Percentiles rank a stretch among this genome's conserved stretches.
These are phyloP conservation scores for Castor canadensis DNA, from an alignment of 2,113 vertebrate species.

Conservation along the genomic window DNA sequence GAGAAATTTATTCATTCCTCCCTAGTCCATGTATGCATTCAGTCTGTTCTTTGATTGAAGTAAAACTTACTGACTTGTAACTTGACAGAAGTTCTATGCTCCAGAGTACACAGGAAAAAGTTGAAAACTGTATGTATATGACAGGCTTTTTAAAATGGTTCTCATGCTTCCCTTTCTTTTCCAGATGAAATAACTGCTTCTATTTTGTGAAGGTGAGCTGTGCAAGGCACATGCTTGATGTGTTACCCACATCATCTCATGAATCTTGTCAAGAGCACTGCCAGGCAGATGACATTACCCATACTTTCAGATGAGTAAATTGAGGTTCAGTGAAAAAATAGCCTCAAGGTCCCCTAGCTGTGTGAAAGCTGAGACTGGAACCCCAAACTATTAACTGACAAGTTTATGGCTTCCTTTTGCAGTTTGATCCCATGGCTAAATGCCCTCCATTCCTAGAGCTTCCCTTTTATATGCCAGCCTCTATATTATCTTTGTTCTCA, in stretches of 20 bases:
- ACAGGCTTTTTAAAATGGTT: constrained; percentile 56
- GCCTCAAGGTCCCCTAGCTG: background rate
- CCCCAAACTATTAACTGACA: background rate
- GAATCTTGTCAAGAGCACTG: background rate
- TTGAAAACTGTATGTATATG: background rate
- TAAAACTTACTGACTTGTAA: constrained; percentile 37
- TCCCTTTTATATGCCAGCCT: background rate
- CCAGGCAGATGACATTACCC: background rate
- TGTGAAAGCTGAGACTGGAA: background rate
- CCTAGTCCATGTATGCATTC: constrained; percentile 27
- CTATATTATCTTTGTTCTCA: background rate
- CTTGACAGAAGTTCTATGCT: constrained; percentile 37
- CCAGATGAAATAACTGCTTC: constrained; percentile 40
- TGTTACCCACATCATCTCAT: background rate
- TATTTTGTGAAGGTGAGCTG: background rate
- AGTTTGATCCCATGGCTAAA: background rate
- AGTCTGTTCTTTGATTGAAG: constrained; percentile 26
- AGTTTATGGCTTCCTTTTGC: background rate
- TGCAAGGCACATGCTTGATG: background rate
- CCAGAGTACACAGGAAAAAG: constrained; percentile 38
- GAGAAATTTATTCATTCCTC: background rate
- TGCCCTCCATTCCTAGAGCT: background rate
- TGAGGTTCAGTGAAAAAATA: background rate
- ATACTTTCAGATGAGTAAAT: background rate
- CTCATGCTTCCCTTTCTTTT: background rate